Percentiles rank a stretch among this genome's conserved stretches.
These are phyloP conservation scores for Brachionus manjavacas DNA, from an alignment of 1,140 invertebrate species.

Conservation along the genomic window DNA sequence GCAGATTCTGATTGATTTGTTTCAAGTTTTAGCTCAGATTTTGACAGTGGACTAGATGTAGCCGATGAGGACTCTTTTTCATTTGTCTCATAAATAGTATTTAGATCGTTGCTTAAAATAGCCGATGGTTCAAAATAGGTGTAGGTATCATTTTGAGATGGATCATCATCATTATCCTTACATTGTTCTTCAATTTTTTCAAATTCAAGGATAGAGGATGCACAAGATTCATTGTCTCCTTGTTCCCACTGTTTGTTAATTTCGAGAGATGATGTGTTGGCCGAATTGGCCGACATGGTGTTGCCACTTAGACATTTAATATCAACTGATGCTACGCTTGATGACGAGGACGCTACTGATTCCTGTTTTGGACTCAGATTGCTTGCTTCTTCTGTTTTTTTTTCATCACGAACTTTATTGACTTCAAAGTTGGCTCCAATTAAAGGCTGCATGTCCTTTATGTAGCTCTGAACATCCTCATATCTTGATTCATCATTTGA, in stretches of 20 bases:
- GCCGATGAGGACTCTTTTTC: constrained; percentile 8
- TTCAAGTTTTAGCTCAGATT: background rate
- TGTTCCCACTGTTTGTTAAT: background rate
- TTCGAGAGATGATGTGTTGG: background rate
- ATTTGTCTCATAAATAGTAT: constrained; percentile 19
- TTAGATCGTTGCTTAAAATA: background rate
- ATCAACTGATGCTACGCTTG: background rate
- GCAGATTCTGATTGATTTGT: background rate
- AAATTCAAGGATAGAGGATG: constrained; percentile 31
- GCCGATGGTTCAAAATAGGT: background rate
- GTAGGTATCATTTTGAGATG: background rate
- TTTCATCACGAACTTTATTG: background rate
- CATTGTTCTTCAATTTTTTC: constrained; percentile 33
- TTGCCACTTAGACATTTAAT: background rate
- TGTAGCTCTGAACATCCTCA: background rate
- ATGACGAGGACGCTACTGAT: background rate
- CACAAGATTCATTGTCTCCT: background rate
- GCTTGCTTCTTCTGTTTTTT: background rate
- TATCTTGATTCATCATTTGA: background rate
- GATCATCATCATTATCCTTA: background rate
- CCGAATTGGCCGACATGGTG: background rate
- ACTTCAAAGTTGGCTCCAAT: background rate
- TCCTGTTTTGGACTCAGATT: background rate
- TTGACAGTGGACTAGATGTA: background rate
- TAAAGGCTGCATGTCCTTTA: background rate